Percentiles rank a stretch among this genome's conserved stretches.
Evolutionary conservation across 1,140 invertebrate species (phyloP).

Genomic region (Notospermus geniculatus): DNA sequence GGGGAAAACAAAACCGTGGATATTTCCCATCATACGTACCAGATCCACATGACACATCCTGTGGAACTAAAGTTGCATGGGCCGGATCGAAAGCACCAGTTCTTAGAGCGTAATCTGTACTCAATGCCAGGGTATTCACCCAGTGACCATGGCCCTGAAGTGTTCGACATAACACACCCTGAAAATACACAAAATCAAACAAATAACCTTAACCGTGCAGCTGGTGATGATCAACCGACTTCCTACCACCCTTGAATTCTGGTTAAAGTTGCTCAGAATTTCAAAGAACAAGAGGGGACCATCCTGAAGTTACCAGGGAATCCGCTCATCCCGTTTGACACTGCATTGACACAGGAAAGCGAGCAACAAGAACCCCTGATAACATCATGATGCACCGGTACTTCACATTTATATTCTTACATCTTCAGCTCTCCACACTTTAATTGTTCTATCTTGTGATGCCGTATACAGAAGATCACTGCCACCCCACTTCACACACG

Average conservation of each 20-base stretch:
- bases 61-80: slow-evolving; percentile 43
- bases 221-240: no score
- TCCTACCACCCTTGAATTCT: no score
- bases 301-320: no score
- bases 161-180: slow-evolving; percentile 86
- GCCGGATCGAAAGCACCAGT: slow-evolving; percentile 83
- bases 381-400: no score
- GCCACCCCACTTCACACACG: slow-evolving; percentile 94
- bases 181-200: slow-evolving; percentile 28
- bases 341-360: no score
- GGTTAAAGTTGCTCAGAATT: no score
- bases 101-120: slow-evolving; percentile 92
- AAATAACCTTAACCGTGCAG: no score
- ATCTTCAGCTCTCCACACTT: slow-evolving; percentile 92
- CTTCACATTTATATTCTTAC: no score
- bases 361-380: no score
- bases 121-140: slow-evolving; percentile 96
- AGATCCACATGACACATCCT: slow-evolving; percentile 15
- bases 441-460: slow-evolving; percentile 96
- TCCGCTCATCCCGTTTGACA: no score
- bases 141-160: slow-evolving; percentile 96
- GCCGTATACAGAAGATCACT: slow-evolving; percentile 88
- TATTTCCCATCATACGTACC: no score
- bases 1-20: slow-evolving; percentile 1
- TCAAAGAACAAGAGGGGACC: no score